phyloP scores from a whole-genome alignment of 2,888 invertebrate genomes.

The Apodemia duryi region DNA sequence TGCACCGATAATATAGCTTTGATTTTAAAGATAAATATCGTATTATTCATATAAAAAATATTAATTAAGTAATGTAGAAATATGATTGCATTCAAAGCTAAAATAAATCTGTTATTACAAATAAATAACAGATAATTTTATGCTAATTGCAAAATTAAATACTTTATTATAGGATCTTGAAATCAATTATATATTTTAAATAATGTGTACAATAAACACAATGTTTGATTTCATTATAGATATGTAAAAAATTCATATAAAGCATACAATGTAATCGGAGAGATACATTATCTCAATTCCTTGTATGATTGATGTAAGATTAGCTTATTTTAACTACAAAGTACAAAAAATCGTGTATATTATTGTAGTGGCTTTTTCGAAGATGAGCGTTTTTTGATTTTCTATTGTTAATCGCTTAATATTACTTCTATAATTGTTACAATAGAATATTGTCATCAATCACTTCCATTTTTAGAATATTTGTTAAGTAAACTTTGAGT shows the following conservation, averaged over 20 bases:
- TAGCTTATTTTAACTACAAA: no score
- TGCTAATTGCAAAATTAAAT: neutral
- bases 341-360: no score
- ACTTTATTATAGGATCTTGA: slow-evolving; percentile 10
- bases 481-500: neutral
- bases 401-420: neutral
- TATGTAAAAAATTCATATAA: slow-evolving; percentile 4
- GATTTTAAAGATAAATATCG: no score
- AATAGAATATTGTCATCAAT: slow-evolving; percentile 3
- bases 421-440: neutral
- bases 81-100: no score
- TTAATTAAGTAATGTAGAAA: no score
- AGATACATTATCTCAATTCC: neutral
- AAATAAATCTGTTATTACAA: no score
- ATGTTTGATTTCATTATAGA: neutral
- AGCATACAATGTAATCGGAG: neutral
- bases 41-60: no score
- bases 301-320: neutral
- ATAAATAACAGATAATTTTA: no score
- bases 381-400: neutral
- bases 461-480: neutral
- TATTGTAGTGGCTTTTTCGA: no score
- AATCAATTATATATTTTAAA: neutral
- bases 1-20: no score
- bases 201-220: neutral